Conservation (phyloP, 1,140 invertebrate genomes). For the Drosophila saltans region DNA sequence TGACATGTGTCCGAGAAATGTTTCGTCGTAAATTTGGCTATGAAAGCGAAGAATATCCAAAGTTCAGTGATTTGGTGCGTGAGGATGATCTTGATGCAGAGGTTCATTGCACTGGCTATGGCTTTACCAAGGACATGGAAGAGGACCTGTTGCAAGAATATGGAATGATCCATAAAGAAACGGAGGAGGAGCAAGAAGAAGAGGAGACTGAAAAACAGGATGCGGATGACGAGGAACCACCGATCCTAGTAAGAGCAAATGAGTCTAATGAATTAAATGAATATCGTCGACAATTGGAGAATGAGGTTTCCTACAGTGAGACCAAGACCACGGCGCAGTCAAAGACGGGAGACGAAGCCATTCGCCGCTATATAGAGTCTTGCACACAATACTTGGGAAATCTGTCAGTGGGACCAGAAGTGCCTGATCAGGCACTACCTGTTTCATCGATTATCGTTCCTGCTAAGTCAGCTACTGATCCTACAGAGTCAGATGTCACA, state of each 20-base stretch:
- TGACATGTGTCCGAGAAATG: constrained; percentile 95
- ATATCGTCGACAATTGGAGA: constrained; percentile 84
- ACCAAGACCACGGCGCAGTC: constrained; percentile 56
- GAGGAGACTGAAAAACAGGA: constrained; percentile 5
- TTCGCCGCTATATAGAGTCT: constrained; percentile 81
- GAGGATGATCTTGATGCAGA: constrained; percentile 94
- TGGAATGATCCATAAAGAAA: constrained; percentile 73
- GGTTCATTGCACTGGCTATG: constrained; percentile 95
- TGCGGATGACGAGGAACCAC: constrained; percentile 46
- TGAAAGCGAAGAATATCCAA: constrained; percentile 94
- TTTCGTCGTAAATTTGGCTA: constrained; percentile 96
- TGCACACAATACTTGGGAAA: constrained; percentile 77
- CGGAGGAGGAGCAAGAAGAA: constrained; percentile 65
- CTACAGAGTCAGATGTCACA: not conserved
- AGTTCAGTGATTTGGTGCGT: constrained; percentile 93
- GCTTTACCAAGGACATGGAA: constrained; percentile 93
- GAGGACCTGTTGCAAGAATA: constrained; percentile 87
- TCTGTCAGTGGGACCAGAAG: constrained; percentile 58
- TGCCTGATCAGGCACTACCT: constrained; percentile 39
- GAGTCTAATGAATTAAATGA: constrained; percentile 84
- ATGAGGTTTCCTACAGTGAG: constrained; percentile 82
- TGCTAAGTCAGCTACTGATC: not conserved
- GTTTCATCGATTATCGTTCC: not conserved
- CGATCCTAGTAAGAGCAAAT: constrained; percentile 61
- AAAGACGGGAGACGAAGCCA: constrained; percentile 55